These are phyloP conservation scores for Phengaris arion DNA, from an alignment of 2,888 invertebrate species.

Conservation along the genomic window DNA sequence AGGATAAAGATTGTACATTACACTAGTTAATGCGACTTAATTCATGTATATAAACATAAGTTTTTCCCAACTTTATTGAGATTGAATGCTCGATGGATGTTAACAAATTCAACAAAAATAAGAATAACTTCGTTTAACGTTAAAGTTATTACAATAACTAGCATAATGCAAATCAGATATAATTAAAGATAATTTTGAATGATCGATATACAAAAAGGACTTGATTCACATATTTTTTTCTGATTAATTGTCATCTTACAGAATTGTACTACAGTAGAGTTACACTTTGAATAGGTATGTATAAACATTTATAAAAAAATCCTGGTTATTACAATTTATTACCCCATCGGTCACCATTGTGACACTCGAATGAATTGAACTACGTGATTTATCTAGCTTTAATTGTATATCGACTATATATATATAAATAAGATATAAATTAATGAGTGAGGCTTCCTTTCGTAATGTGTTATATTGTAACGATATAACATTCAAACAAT, in stretches of 20 bases:
- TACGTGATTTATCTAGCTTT: background rate
- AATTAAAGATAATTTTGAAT: constrained; percentile 14
- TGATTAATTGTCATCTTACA: too few species aligned
- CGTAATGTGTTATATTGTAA: background rate
- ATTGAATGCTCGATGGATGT: too few species aligned
- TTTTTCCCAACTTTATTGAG: background rate
- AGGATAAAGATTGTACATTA: background rate
- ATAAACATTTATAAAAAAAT: too few species aligned
- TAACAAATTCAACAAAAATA: too few species aligned
- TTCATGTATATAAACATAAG: background rate
- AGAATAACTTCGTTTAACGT: too few species aligned
- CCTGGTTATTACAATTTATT: too few species aligned
- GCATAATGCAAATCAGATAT: constrained; percentile 6
- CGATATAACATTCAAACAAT: background rate
- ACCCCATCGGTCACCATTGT: too few species aligned
- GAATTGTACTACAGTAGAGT: too few species aligned
- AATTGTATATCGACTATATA: constrained; percentile 22
- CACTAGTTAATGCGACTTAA: constrained; percentile 5
- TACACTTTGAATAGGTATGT: too few species aligned
- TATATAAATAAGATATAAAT: too few species aligned
- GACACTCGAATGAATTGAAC: background rate
- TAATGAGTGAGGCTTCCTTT: constrained; percentile 19
- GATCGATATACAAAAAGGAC: constrained; percentile 18
- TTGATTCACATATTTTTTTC: background rate
- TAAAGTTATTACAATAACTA: constrained; percentile 5